These are phyloP conservation scores for Huso huso DNA, from an alignment of 2,797 vertebrate species.

Conservation along the genomic window DNA sequence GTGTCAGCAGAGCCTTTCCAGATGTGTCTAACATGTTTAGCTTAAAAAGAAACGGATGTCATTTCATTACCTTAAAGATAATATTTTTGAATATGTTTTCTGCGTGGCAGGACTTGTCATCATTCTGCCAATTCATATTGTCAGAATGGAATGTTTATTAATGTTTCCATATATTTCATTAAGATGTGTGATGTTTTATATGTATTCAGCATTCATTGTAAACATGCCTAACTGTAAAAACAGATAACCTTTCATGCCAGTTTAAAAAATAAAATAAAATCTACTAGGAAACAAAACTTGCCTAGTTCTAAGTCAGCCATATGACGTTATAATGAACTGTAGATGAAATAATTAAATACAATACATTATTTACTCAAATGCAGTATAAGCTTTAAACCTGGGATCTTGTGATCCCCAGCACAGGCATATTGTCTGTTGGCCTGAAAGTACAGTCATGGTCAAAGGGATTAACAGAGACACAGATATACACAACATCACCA, in stretches of 20 bases:
- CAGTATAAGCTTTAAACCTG: no score
- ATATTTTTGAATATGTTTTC: slow-evolving; percentile 82
- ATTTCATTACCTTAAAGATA: slow-evolving; percentile 79
- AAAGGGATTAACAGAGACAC: no score
- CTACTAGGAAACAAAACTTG: no score
- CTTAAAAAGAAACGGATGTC: slow-evolving; percentile 72
- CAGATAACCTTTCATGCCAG: neutral
- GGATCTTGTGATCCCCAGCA: no score
- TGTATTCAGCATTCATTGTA: slow-evolving; percentile 1
- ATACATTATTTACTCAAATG: no score
- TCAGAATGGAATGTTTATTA: slow-evolving; percentile 62
- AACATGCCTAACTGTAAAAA: neutral
- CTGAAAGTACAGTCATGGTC: no score
- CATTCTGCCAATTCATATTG: slow-evolving; percentile 68
- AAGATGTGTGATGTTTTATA: slow-evolving; percentile 65
- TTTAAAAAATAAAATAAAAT: neutral
- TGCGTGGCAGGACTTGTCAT: slow-evolving; percentile 70
- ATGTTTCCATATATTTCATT: slow-evolving; percentile 70
- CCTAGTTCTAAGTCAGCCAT: neutral
- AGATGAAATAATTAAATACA: neutral
- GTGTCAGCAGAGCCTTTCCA: slow-evolving; percentile 70
- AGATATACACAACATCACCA: no score
- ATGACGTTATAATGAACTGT: neutral
- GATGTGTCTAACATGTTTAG: slow-evolving; percentile 65
- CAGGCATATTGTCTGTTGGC: no score